These are phyloP conservation scores for Lutjanus erythropterus DNA, from an alignment of 2,113 vertebrate genomes.

Conservation along the genomic window DNA sequence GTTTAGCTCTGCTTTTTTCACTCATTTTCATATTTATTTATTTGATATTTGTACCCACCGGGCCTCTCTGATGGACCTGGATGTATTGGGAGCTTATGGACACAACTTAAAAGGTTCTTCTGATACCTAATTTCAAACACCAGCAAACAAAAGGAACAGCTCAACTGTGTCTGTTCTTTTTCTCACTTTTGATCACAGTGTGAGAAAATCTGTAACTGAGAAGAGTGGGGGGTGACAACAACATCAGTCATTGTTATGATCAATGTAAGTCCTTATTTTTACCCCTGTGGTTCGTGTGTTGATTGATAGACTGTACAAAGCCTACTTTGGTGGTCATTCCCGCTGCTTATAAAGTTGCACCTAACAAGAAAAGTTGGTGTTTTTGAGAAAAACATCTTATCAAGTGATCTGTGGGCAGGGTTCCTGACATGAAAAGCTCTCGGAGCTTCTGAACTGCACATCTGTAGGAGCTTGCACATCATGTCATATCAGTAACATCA, in stretches of 20 bases:
- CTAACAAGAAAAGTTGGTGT: constrained; percentile 13
- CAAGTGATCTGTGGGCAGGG: neutral
- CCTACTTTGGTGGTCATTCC: neutral
- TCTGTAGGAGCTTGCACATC: constrained; percentile 1
- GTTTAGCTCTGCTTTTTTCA: too few relatives aligned
- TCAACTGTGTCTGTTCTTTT: neutral
- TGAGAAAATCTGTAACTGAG: constrained; percentile 1
- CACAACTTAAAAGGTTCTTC: neutral
- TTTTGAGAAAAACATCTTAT: constrained; percentile 12
- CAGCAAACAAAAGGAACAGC: neutral
- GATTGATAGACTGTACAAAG: neutral
- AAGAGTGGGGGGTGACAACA: neutral
- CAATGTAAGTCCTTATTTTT: neutral
- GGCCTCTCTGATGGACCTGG: neutral
- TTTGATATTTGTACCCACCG: too few relatives aligned
- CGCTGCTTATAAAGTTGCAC: neutral
- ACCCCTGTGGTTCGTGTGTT: too few relatives aligned
- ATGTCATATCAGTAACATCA: constrained; percentile 5
- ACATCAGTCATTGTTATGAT: constrained; percentile 4
- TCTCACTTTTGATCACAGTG: neutral
- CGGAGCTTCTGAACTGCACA: constrained; percentile 6
- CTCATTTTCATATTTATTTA: too few relatives aligned
- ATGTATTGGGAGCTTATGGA: neutral
- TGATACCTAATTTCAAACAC: neutral
- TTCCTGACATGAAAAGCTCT: constrained; percentile 35